Base-by-base conservation (phyloP, 2,888 invertebrate genomes). In the Heterodera filipjevi region DNA sequence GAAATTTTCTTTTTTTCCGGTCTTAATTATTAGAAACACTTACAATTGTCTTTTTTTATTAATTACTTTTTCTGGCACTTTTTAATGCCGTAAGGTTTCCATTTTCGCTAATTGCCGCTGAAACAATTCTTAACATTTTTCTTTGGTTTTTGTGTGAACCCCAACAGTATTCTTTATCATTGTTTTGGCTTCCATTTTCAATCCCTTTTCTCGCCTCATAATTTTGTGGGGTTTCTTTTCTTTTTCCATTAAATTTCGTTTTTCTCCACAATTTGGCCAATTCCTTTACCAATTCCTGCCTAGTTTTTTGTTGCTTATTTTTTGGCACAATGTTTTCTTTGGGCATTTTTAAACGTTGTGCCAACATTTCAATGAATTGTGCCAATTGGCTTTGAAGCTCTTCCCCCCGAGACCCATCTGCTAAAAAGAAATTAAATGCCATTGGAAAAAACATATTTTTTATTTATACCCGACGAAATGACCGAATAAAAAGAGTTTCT, bases 81-180 rank as follows among this genome's bases (percentile, higher is more conserved):
- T 59, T 59, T n/a, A 59, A 59, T 59, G 59, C 59, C 59, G 27
- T 27, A n/a, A 59, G n/a, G 22, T 59, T 59, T n/a, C 59, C 59
- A 5, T 59, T 10, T 39, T 10, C 59, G 22, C 27, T 27, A n/a
- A 59, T 27, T 0, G 59, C 59, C 59, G n/a, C 12, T n/a, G 27
- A 59, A 59, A 59, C 22, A n/a, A 59, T n/a, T 5, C 22, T 59
- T n/a, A 59, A 59, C 8, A 59, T 59, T 59, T 3, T 59, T 59
- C 27, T n/a, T 59, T 59, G 3, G 3, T 59, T 59, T 59, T 59
- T 5, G 6, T 10, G 3, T 27, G 59, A 59, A 59, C 27, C 22
- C 27, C 59, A n/a, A 59, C n/a, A 59, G 5, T 59, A 3, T 59
- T 59, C 59, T 59, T 16, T 5, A 2, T 49, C 46, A 49, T 59